Evolutionary conservation across 2,797 vertebrate genomes (phyloP).

Genomic region (Sebastiscus tertius): DNA sequence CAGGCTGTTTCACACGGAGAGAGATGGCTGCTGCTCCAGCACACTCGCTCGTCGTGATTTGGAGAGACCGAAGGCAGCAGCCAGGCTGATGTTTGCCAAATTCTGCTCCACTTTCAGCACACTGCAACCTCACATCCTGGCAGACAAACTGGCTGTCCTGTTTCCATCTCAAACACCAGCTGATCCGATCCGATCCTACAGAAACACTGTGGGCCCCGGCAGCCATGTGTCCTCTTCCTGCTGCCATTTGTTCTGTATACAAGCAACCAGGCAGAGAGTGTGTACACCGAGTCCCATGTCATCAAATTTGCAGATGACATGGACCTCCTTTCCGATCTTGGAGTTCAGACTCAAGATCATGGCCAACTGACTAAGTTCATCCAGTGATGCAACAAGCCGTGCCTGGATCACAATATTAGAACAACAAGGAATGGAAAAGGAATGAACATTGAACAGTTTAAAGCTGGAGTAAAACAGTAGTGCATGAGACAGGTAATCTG

Average conservation of each 20-base stretch:
- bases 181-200: slow-evolving; percentile 2
- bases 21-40: slow-evolving; percentile 29
- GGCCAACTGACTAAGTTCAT: not conserved
- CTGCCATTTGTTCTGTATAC: not conserved
- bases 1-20: slow-evolving; percentile 27
- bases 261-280: not conserved
- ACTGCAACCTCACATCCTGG: not conserved
- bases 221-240: not conserved
- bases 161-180: slow-evolving; percentile 15
- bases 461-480: too few species aligned
- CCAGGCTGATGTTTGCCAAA: slow-evolving; percentile 37
- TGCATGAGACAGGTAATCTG: too few species aligned
- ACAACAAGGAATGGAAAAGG: not conserved
- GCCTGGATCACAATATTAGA: not conserved
- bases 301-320: slow-evolving; percentile 24
- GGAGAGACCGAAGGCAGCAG: slow-evolving; percentile 24
- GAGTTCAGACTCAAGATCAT: not conserved
- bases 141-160: slow-evolving; percentile 1
- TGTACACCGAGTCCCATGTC: not conserved
- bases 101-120: slow-evolving; percentile 15
- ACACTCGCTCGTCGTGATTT: slow-evolving; percentile 9
- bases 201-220: not conserved
- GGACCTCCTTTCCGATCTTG: not conserved
- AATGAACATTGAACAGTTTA: too few species aligned
- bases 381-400: not conserved